Percentiles rank a stretch among this genome's conserved stretches.
Evolutionary conservation across 2,888 invertebrate species (phyloP).

Genomic region (Bruchidius siliquastri): DNA sequence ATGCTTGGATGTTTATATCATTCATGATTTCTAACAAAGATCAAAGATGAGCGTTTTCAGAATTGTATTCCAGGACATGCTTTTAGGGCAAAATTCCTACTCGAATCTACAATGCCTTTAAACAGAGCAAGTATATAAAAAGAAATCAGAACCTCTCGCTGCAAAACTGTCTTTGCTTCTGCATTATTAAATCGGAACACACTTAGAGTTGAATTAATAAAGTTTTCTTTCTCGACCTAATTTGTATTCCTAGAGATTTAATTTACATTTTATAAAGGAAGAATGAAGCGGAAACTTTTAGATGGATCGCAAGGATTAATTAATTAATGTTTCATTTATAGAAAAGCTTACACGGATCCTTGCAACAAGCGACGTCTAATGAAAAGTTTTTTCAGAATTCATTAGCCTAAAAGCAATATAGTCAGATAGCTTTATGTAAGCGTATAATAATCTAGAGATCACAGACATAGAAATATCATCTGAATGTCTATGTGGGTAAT

Average conservation of each 20-base stretch:
- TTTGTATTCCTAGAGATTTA: conserved; percentile 3
- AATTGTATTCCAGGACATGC: too few relatives aligned
- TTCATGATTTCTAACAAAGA: too few relatives aligned
- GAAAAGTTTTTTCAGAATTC: neutral
- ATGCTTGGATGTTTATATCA: too few relatives aligned
- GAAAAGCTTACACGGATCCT: neutral
- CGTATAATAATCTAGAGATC: too few relatives aligned
- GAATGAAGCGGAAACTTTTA: neutral
- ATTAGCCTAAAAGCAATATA: neutral
- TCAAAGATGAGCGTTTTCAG: too few relatives aligned
- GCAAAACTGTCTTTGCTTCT: neutral
- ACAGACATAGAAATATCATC: too few relatives aligned
- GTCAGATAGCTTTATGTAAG: too few relatives aligned
- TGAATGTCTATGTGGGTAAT: too few relatives aligned
- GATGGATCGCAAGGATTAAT: neutral
- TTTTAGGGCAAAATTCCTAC: too few relatives aligned
- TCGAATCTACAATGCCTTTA: too few relatives aligned
- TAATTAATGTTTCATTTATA: conserved; percentile 3
- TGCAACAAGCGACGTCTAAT: neutral
- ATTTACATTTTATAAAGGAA: conserved; percentile 2
- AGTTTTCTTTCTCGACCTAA: neutral
- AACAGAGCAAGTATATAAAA: neutral
- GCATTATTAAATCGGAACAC: neutral
- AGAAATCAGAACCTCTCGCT: neutral
- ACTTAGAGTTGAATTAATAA: neutral